Evolutionary conservation across 2,113 vertebrate species (phyloP).

Genomic region (Ahaetulla prasina): DNA sequence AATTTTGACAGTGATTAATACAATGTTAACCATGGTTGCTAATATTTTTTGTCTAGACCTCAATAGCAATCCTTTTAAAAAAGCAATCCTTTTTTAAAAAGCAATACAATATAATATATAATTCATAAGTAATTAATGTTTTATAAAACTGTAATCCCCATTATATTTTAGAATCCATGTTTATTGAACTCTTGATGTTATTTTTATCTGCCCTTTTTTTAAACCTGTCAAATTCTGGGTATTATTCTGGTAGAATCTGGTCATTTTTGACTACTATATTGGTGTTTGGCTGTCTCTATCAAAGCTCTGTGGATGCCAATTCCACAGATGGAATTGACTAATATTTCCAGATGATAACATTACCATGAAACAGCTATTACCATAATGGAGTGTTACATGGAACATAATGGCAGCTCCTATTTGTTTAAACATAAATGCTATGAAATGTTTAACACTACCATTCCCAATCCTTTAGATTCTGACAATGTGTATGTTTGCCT

Average conservation of each 20-base stretch:
- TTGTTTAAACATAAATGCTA: not conserved
- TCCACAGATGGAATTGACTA: not conserved
- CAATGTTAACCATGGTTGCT: not conserved
- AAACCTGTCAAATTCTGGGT: not conserved
- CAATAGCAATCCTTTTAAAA: not conserved
- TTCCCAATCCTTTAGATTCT: not conserved
- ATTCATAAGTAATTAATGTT: not conserved
- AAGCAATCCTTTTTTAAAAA: not conserved
- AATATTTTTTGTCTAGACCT: not conserved
- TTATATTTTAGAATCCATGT: not conserved
- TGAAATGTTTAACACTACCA: not conserved
- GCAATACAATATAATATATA: not conserved
- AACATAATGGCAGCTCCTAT: not conserved
- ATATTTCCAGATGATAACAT: not conserved
- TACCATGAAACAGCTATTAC: not conserved
- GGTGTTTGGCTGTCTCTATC: not conserved
- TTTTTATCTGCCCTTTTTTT: not conserved
- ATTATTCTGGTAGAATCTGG: not conserved
- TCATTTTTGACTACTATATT: not conserved
- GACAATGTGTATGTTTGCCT: not conserved
- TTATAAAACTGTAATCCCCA: not conserved
- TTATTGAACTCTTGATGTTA: not conserved
- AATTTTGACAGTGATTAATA: not conserved
- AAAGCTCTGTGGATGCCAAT: not conserved
- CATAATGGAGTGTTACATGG: not conserved